phyloP scores from a whole-genome alignment of 1,140 invertebrate genomes.

The Reticulitermes speratus region DNA sequence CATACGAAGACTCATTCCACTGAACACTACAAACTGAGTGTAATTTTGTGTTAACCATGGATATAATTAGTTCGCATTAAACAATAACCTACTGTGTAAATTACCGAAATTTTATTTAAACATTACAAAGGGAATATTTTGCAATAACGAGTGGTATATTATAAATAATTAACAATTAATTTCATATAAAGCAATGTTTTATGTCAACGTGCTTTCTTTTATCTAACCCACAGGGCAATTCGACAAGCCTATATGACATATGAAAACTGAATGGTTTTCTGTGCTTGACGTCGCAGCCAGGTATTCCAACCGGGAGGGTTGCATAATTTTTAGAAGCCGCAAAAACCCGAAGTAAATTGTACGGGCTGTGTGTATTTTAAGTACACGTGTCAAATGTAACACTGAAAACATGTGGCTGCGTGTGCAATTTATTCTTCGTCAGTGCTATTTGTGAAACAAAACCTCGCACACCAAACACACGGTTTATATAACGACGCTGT shows the following conservation, averaged over 20 bases:
- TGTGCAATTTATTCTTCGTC: too few relatives aligned
- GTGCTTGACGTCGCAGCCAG: not conserved
- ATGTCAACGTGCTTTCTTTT: not conserved
- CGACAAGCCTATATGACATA: not conserved
- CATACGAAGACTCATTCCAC: too few relatives aligned
- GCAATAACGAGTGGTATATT: not conserved
- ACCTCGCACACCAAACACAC: too few relatives aligned
- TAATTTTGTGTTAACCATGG: not conserved
- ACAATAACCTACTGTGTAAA: not conserved
- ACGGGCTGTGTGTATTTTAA: too few relatives aligned
- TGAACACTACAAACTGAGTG: not conserved
- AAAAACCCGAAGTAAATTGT: too few relatives aligned
- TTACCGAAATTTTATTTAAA: not conserved
- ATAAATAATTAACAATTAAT: slow-evolving; percentile 20
- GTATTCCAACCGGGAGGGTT: too few relatives aligned
- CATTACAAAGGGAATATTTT: slow-evolving; percentile 19
- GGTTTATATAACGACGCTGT: too few relatives aligned
- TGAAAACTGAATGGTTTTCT: not conserved
- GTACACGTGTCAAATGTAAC: too few relatives aligned
- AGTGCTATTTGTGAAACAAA: too few relatives aligned
- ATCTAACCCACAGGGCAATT: not conserved
- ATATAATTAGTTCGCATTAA: not conserved
- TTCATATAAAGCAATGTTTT: not conserved
- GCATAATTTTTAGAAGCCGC: too few relatives aligned
- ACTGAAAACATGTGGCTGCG: too few relatives aligned